Evolutionary conservation across 2,888 invertebrate species (phyloP).

Genomic region (Celastrina argiolus): DNA sequence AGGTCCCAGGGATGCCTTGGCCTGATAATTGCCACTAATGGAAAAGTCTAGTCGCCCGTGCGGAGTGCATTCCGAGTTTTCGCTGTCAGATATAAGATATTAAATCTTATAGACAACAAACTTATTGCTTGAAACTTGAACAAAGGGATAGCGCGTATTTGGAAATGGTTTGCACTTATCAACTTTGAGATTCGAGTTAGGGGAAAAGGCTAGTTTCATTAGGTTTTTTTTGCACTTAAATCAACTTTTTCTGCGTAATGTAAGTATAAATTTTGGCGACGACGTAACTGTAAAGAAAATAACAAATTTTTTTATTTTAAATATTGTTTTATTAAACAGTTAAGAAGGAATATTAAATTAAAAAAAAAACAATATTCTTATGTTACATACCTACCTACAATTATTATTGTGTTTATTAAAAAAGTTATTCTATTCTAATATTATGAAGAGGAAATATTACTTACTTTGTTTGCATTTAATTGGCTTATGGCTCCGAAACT

Average conservation of each 20-base stretch:
- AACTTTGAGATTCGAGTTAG: neutral
- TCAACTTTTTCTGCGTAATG: no score
- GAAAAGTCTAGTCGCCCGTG: conserved; percentile 74
- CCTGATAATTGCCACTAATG: conserved; percentile 76
- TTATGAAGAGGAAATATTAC: neutral
- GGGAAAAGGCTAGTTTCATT: no score
- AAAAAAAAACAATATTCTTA: no score
- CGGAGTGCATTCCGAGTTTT: conserved; percentile 75
- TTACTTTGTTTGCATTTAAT: neutral
- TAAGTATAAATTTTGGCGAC: no score
- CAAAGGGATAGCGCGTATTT: conserved; percentile 20
- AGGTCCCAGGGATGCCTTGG: conserved; percentile 57
- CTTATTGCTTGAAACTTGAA: conserved; percentile 42
- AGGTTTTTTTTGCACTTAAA: no score
- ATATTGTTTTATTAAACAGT: no score
- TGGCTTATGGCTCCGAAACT: no score
- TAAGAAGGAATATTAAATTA: no score
- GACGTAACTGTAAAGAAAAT: no score
- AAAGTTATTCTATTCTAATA: neutral
- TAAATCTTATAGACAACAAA: conserved; percentile 57
- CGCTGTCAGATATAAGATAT: conserved; percentile 69
- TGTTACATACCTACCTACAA: no score
- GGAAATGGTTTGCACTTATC: neutral
- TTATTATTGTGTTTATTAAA: no score
- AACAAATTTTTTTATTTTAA: no score